Base-by-base conservation (phyloP, 2,797 vertebrate genomes). In the Dicrostonyx torquatus region DNA sequence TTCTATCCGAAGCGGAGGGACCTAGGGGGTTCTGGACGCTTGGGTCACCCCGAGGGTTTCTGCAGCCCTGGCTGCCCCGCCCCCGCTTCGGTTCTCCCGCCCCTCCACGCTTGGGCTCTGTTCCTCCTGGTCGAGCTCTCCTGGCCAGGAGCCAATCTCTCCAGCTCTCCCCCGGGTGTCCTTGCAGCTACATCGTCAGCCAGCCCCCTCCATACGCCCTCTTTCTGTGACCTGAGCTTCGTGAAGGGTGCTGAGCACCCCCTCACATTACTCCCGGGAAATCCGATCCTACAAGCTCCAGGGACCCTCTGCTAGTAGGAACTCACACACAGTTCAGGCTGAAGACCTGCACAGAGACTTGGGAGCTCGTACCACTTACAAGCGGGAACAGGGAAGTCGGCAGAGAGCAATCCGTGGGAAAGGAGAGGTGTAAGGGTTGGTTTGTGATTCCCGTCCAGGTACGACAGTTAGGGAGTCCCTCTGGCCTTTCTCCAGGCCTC, bases 291-390 rank as follows among this genome's bases (percentile, higher is more conserved):
- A 48, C 31, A 12, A 22, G 92, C 92, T 75, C 62, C 17, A 53
- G 68, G 76, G 70, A 90, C 80, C 87, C 90, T 83, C n/a, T 11
- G 79, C 68, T 5, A 12, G 40, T 26, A 89, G 60, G 83, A 95
- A 77, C 83, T 96, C 92, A 15, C 50, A 94, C 87, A 37, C 78
- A 60, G 62, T 55, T 86, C 64, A 0, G 2, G 45, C 93, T 45
- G 37, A 83, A 89, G 70, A 90, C 43, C 20, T 3, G 75, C 93
- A 18, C 31, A 0, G 34, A 72, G 64, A 86, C 73, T 83, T 62
- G 62, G 85, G 94, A 85, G 96, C 93, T 96, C 94, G 96, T 97
- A 97, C 97, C 97, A 97, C 80, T 79, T 93, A 76, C 75, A 45
- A 89, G 85, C 90, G 92, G 95, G 82, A 53, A 73, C 55, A 10